Evolutionary conservation across 92 coral and sea anemone species (phyloP).

Genomic region (Zoanthus solanderi): DNA sequence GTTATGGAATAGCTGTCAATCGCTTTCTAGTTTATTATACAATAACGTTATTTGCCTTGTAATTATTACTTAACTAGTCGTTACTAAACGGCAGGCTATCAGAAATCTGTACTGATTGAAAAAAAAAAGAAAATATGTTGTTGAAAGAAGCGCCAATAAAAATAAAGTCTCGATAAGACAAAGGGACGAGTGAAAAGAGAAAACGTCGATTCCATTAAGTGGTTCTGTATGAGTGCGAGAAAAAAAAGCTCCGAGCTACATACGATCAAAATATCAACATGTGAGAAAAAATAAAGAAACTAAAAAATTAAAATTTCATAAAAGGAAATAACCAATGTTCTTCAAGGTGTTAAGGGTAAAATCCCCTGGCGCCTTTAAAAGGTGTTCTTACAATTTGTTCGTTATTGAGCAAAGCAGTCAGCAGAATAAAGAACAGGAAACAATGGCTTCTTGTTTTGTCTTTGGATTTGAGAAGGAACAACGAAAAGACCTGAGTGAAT

Average conservation of each 20-base stretch:
- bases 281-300: constrained; percentile 26
- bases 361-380: no score
- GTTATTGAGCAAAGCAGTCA: no score
- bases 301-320: background rate
- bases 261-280: background rate
- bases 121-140: background rate
- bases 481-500: background rate
- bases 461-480: background rate
- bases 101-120: constrained; percentile 20
- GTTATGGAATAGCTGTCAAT: background rate
- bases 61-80: background rate
- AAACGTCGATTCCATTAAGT: constrained; percentile 24
- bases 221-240: constrained; percentile 13
- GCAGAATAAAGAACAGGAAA: no score
- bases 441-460: no score
- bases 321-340: constrained; percentile 30
- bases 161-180: background rate
- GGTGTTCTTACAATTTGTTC: no score
- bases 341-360: background rate
- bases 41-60: background rate
- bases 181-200: constrained; percentile 37
- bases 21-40: background rate
- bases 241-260: constrained; percentile 15
- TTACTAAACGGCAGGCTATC: background rate
- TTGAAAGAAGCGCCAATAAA: constrained; percentile 21